Conservation (phyloP, 2,888 invertebrate species). For the Drosophila pseudotalamancana region DNA sequence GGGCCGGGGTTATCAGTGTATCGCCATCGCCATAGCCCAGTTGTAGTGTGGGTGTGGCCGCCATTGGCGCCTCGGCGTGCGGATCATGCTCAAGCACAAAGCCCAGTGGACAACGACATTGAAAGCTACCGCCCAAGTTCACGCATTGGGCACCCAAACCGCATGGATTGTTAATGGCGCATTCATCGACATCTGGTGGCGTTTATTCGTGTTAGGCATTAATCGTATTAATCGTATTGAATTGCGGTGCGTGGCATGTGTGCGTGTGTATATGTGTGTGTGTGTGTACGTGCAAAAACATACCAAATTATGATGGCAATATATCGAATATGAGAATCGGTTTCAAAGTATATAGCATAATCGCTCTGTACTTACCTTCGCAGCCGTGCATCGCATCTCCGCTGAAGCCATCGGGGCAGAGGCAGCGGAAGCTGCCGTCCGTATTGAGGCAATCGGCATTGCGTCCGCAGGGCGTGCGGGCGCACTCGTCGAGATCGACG, state of each 20-base stretch:
- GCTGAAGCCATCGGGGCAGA: conserved; percentile 92
- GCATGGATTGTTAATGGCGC: conserved; percentile 88
- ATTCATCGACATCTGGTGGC: conserved; percentile 89
- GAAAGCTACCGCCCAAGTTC: conserved; percentile 90
- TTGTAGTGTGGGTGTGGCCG: conserved; percentile 47
- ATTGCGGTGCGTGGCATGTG: conserved; percentile 51
- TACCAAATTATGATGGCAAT: conserved; percentile 33
- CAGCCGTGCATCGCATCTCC: conserved; percentile 92
- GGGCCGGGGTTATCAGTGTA: conserved; percentile 39
- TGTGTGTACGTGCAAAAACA: conserved; percentile 39
- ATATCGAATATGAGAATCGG: conserved; percentile 47
- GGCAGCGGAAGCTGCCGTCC: conserved; percentile 91
- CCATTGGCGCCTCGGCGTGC: conserved; percentile 42
- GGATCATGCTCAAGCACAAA: conserved; percentile 86
- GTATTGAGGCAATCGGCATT: conserved; percentile 92
- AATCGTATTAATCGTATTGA: conserved; percentile 59
- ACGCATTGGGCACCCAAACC: conserved; percentile 89
- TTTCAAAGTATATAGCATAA: background rate
- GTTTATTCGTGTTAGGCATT: conserved; percentile 60
- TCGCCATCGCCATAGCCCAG: conserved; percentile 68
- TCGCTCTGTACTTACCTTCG: conserved; percentile 57
- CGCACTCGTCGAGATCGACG: conserved; percentile 90
- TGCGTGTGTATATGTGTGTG: conserved; percentile 31
- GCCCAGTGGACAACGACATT: conserved; percentile 90
- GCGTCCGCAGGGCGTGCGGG: conserved; percentile 90